These are phyloP conservation scores for Falco naumanni DNA, from an alignment of 2,797 vertebrate genomes.

Conservation along the genomic window DNA sequence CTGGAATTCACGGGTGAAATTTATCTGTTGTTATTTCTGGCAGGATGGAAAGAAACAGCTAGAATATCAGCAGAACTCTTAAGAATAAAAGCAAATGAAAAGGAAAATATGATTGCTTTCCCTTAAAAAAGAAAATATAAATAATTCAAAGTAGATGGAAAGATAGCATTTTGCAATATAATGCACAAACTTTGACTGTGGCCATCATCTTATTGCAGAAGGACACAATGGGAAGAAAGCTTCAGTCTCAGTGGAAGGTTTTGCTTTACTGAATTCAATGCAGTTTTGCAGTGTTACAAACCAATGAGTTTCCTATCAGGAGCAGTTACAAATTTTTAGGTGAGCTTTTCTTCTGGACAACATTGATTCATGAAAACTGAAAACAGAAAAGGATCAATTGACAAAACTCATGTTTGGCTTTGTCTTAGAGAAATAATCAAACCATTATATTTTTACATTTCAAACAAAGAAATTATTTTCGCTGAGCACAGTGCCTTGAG, in stretches of 20 bases:
- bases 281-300: not conserved
- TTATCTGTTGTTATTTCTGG: not conserved
- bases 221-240: not conserved
- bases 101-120: not conserved
- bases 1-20: not conserved
- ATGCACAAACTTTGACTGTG: not conserved
- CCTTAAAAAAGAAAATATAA: not conserved
- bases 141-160: not conserved
- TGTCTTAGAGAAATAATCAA: not conserved
- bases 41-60: not conserved
- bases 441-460: not conserved
- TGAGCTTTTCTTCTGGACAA: not conserved
- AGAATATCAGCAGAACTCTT: not conserved
- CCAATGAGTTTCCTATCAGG: not conserved
- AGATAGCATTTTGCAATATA: not conserved
- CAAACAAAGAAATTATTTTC: not conserved
- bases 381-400: not conserved
- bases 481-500: not conserved
- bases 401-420: not conserved
- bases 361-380: not conserved
- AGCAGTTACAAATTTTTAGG: not conserved
- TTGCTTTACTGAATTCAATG: not conserved
- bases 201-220: not conserved
- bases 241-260: not conserved
- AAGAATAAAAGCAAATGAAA: not conserved